Evolutionary conservation across 1,140 invertebrate genomes (phyloP), one percentile per base, ranked within the genome.

Genomic region (Spodoptera frugiperda): DNA sequence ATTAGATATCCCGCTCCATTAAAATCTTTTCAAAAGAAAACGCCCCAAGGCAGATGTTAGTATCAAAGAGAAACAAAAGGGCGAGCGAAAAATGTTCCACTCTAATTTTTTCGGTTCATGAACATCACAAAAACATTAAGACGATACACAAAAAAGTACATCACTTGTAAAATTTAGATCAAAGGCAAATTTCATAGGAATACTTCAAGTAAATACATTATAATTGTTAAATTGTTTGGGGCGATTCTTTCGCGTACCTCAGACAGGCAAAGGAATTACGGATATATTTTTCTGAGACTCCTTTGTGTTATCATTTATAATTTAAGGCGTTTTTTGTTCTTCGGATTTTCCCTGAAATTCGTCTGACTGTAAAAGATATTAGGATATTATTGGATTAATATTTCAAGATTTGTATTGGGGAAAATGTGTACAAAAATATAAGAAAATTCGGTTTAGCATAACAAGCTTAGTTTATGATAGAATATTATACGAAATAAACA

Each of bases 51-150:
- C 21, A 63, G 33, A 68, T 53, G 39, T 61, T 33, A 44, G 57
- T 30, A 68, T 49, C 46, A 68, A 68, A 68, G 48, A 51, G 39
- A 68, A 68, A 68, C 65, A 53, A 68, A 68, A 68, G 15, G 49
- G 33, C 44, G 48, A 48, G 14, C 61, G 15, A n/a, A 12, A 39
- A 61, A 19, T 17, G 21, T 48, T 65, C 48, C 51, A 21, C 48
- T 68, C 30, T 53, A 68, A 53, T 68, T 68, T 39, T 68, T 68
- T 68, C 25, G 65, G 65, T 68, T 68, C 15, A 68, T 68, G 21
- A 68, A 65, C 61, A 68, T 68, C 48, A 53, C 63, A 68, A 68
- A 68, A 48, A 48, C 21, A 53, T 25, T 49, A 51, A 68, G 12
- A 6, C 6, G 48, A 53, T 48, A 65, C 17, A 49, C 14, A 51